These are phyloP conservation scores for Abrostola triplasia DNA, from an alignment of 2,888 invertebrate species.

Conservation along the genomic window DNA sequence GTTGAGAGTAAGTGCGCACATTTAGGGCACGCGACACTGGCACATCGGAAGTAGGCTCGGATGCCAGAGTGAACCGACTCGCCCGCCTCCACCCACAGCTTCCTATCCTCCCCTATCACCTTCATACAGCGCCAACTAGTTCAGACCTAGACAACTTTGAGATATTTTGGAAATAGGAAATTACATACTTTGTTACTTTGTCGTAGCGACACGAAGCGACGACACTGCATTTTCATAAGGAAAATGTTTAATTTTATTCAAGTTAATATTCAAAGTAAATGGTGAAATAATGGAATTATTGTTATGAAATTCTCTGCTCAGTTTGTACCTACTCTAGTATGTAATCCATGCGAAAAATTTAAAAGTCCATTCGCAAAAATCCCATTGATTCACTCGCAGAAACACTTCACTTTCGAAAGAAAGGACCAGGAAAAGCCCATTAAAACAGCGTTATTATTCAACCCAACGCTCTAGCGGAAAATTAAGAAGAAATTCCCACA, in stretches of 20 bases:
- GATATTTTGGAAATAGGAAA: conserved; percentile 43
- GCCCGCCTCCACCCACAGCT: conserved; percentile 45
- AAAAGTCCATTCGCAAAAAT: conserved; percentile 47
- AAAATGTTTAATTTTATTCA: conserved; percentile 9
- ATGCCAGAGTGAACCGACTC: conserved; percentile 58
- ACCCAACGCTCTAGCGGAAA: conserved; percentile 75
- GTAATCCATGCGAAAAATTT: conserved; percentile 14
- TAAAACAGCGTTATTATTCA: conserved; percentile 77
- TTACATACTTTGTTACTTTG: conserved; percentile 29
- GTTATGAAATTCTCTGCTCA: no score
- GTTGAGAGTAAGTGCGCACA: conserved; percentile 40
- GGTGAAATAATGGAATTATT: no score
- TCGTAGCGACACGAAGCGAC: neutral
- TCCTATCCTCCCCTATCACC: conserved; percentile 47
- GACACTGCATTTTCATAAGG: neutral
- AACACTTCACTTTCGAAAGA: conserved; percentile 68
- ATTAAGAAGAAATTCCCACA: conserved; percentile 78
- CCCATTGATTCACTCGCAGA: conserved; percentile 59
- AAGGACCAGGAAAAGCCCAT: conserved; percentile 73
- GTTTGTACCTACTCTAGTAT: neutral
- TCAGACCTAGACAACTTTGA: conserved; percentile 29
- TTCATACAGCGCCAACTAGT: conserved; percentile 38
- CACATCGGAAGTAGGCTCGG: conserved; percentile 66
- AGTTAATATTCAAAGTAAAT: no score
- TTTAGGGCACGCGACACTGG: conserved; percentile 47